Conservation (phyloP, 2,888 invertebrate genomes). For the Pristionchus mayeri region DNA sequence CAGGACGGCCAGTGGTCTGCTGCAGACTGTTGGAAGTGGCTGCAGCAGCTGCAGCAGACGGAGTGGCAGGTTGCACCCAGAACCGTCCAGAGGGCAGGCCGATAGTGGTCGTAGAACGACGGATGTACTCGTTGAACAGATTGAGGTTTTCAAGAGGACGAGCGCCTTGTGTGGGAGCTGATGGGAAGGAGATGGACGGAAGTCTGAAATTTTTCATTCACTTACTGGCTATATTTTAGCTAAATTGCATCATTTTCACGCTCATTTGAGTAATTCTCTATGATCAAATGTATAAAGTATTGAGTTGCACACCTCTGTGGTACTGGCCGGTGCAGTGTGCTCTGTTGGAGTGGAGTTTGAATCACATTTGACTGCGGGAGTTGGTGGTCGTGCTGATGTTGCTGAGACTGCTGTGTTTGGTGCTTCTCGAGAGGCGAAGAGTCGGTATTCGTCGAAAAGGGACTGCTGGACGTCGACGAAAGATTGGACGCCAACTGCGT, state of each 20-base stretch:
- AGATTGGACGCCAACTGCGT: neutral
- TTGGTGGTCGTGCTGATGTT: constrained; percentile 12
- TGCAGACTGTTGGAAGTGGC: constrained; percentile 74
- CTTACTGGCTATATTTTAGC: neutral
- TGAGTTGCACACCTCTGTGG: constrained; percentile 52
- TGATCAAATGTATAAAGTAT: neutral
- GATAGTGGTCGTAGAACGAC: neutral
- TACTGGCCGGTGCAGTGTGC: constrained; percentile 65
- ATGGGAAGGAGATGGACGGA: constrained; percentile 43
- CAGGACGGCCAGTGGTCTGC: constrained; percentile 81
- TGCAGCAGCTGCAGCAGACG: constrained; percentile 74
- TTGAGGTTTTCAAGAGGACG: constrained; percentile 53
- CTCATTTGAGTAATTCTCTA: neutral
- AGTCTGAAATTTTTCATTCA: constrained; percentile 27
- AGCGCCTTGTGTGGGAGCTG: constrained; percentile 49
- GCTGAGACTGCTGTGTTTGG: constrained; percentile 29
- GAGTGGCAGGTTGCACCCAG: constrained; percentile 58
- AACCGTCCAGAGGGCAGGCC: constrained; percentile 58
- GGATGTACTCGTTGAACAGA: constrained; percentile 60
- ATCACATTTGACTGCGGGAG: constrained; percentile 66
- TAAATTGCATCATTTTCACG: too few relatives aligned
- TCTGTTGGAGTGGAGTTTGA: constrained; percentile 63
- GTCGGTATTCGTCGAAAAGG: neutral
- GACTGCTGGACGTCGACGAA: neutral
- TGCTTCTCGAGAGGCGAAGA: constrained; percentile 19